Evolutionary conservation across 2,888 invertebrate species (phyloP).

Genomic region (Hirtodrosophila cameraria): DNA sequence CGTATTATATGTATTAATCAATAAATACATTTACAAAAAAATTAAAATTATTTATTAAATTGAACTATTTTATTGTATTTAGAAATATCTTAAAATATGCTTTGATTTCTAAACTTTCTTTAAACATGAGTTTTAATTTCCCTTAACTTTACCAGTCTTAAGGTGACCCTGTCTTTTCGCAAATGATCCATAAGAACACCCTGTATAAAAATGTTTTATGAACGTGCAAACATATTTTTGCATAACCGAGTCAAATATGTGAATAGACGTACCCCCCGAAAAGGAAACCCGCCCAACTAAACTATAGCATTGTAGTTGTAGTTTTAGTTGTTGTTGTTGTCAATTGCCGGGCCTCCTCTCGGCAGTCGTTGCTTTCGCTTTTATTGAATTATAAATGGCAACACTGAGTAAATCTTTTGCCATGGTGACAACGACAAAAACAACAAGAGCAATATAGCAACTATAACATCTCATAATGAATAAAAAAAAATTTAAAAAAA

Average conservation of each 20-base stretch:
- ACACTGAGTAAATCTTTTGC: conserved; percentile 52
- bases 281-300: conserved; percentile 58
- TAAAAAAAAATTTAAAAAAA: conserved; percentile 16
- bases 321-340: conserved; percentile 47
- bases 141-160: neutral
- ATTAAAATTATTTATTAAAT: no score
- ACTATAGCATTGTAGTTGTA: conserved; percentile 28
- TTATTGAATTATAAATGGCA: conserved; percentile 58
- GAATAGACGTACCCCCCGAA: conserved; percentile 22
- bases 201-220: conserved; percentile 15
- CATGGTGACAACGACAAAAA: conserved; percentile 67
- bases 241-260: conserved; percentile 9
- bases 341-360: conserved; percentile 72
- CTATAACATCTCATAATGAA: conserved; percentile 37
- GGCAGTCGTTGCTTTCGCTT: conserved; percentile 62
- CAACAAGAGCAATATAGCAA: no score
- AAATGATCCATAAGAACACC: conserved; percentile 10
- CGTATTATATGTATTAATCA: no score
- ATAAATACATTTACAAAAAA: no score
- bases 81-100: no score
- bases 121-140: no score
- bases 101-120: no score
- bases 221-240: conserved; percentile 8
- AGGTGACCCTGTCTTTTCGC: neutral
- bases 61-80: no score